Conservation (phyloP, 2,888 invertebrate species). For the Melinaea menophilus region DNA sequence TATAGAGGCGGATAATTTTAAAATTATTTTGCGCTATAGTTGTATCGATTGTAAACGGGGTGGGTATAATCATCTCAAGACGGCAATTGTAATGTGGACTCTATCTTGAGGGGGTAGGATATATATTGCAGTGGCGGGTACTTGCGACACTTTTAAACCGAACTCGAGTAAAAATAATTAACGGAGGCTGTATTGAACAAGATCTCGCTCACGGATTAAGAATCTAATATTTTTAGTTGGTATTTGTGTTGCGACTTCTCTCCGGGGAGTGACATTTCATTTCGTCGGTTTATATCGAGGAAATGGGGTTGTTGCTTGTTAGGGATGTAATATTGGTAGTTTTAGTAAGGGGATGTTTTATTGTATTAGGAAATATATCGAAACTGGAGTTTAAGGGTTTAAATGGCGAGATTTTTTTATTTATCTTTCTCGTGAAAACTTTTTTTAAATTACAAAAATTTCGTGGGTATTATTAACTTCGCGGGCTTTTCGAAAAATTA, state of each 20-base stretch:
- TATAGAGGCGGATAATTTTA: slow-evolving; percentile 25
- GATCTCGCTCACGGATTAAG: slow-evolving; percentile 20
- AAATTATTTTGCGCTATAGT: slow-evolving; percentile 11
- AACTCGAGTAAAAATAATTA: slow-evolving; percentile 41
- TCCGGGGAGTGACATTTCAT: slow-evolving; percentile 6
- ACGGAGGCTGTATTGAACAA: slow-evolving; percentile 42
- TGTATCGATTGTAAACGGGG: slow-evolving; percentile 4
- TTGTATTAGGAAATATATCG: too few relatives aligned
- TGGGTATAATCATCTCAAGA: slow-evolving; percentile 19
- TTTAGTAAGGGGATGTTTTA: too few relatives aligned
- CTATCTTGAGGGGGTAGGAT: slow-evolving; percentile 34
- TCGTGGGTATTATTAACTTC: too few relatives aligned
- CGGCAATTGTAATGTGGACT: slow-evolving; percentile 33
- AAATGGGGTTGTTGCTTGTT: too few relatives aligned
- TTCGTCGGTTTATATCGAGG: not conserved
- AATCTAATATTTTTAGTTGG: slow-evolving; percentile 2
- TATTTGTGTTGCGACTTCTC: too few relatives aligned
- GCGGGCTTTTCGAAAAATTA: too few relatives aligned
- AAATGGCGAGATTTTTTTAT: too few relatives aligned
- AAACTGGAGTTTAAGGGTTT: too few relatives aligned
- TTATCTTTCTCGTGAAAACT: too few relatives aligned
- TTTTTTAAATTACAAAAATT: too few relatives aligned
- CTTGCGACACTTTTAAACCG: slow-evolving; percentile 15
- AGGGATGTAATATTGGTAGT: too few relatives aligned
- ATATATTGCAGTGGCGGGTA: slow-evolving; percentile 26